These are phyloP conservation scores for Rhizomys pruinosus DNA, from an alignment of 2,113 vertebrate genomes.

Conservation along the genomic window DNA sequence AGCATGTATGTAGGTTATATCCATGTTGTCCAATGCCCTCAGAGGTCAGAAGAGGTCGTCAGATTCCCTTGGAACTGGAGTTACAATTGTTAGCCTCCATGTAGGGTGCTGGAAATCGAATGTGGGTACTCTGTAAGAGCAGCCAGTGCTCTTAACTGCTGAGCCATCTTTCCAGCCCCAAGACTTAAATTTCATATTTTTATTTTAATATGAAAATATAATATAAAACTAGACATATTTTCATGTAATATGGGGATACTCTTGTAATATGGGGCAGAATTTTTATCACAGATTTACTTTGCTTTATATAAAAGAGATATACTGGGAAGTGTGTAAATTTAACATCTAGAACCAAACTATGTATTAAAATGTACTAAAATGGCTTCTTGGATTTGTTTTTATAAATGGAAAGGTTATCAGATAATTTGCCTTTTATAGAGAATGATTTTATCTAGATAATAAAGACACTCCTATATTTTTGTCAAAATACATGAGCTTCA, in stretches of 20 bases:
- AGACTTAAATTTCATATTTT: neutral
- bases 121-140: no score
- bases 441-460: slow-evolving; percentile 33
- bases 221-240: neutral
- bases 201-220: slow-evolving; percentile 31
- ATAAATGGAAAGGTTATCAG: slow-evolving; percentile 14
- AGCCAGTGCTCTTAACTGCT: no score
- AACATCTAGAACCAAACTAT: slow-evolving; percentile 10
- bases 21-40: no score
- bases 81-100: no score
- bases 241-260: neutral
- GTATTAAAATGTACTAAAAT: slow-evolving; percentile 27
- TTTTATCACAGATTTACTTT: slow-evolving; percentile 4
- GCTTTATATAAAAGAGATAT: neutral
- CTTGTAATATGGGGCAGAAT: neutral
- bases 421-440: slow-evolving; percentile 15
- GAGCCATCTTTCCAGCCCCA: neutral
- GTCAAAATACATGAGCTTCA: slow-evolving; percentile 6
- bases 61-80: no score
- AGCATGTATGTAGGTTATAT: no score
- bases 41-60: no score
- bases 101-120: no score
- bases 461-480: neutral
- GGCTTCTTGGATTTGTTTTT: neutral
- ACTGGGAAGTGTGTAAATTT: slow-evolving; percentile 26